Percentiles rank a stretch among this genome's conserved stretches.
phyloP scores from a whole-genome alignment of 2,797 vertebrate genomes.

The Serranus cabrilla region DNA sequence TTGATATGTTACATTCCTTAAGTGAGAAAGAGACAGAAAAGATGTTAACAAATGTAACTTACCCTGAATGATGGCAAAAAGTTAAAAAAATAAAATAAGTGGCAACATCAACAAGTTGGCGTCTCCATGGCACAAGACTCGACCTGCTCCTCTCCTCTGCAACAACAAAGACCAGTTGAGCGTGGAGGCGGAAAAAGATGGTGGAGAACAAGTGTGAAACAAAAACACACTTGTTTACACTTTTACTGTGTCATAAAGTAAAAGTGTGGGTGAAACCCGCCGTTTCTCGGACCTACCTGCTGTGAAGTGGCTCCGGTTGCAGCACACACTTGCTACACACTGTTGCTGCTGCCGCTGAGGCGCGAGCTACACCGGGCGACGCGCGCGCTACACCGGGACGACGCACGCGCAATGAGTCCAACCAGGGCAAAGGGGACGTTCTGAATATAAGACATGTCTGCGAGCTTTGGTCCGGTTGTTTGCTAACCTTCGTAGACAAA shows the following conservation, averaged over 20 bases:
- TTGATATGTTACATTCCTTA: neutral
- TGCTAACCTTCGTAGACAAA: neutral
- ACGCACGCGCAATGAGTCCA: slow-evolving; percentile 33
- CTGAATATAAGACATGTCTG: neutral
- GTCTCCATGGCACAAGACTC: slow-evolving; percentile 19
- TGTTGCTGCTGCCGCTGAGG: neutral
- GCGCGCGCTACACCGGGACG: neutral
- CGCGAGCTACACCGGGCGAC: neutral
- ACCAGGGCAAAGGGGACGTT: neutral
- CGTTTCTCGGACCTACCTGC: neutral
- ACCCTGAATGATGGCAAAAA: slow-evolving; percentile 39
- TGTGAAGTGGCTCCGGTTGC: neutral
- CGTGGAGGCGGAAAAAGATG: neutral
- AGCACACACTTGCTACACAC: neutral
- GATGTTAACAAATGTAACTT: slow-evolving; percentile 33
- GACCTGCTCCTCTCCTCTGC: neutral
- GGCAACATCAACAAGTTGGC: slow-evolving; percentile 55
- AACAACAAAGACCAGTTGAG: neutral
- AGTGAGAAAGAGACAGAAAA: neutral
- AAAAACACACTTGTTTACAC: no score
- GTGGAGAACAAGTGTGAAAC: neutral
- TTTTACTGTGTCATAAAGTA: no score
- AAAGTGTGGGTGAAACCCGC: neutral
- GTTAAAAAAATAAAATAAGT: neutral
- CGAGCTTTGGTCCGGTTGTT: neutral